phyloP scores from a whole-genome alignment of 2,797 vertebrate species.

The Scarus forsteni region DNA sequence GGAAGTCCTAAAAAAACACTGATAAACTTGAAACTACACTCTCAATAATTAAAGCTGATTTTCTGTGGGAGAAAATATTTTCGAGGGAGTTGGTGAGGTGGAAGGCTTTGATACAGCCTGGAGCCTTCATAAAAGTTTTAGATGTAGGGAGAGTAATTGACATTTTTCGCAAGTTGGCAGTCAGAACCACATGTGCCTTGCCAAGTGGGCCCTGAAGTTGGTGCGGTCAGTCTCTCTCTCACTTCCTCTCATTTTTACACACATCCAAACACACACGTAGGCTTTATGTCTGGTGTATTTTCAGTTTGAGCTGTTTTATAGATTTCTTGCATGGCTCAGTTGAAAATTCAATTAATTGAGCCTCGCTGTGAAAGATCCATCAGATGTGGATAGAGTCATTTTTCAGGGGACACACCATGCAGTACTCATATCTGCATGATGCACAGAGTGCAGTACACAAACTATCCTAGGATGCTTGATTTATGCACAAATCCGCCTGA shows the following conservation, averaged over 20 bases:
- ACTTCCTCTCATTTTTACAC: constrained; percentile 18
- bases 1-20: constrained; percentile 74
- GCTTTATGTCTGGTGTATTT: constrained; percentile 43
- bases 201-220: constrained; percentile 72
- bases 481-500: constrained; percentile 70
- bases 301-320: constrained; percentile 68
- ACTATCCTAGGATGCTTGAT: constrained; percentile 62
- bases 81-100: constrained; percentile 66
- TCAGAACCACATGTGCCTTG: constrained; percentile 70
- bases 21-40: constrained; percentile 73
- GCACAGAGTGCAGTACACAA: constrained; percentile 62
- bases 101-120: constrained; percentile 80
- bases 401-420: constrained; percentile 59
- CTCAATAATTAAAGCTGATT: constrained; percentile 83
- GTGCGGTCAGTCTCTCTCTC: constrained; percentile 57
- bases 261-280: constrained; percentile 4
- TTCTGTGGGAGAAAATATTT: constrained; percentile 77
- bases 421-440: constrained; percentile 62
- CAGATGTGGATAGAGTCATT: constrained; percentile 67
- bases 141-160: constrained; percentile 78
- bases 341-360: constrained; percentile 77
- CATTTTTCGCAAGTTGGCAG: constrained; percentile 82
- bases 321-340: constrained; percentile 68
- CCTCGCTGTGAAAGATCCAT: constrained; percentile 67
- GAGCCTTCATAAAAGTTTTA: constrained; percentile 85